Evolutionary conservation across 92 coral and sea anemone species (phyloP), one percentile per base, ranked within the genome.

Genomic region (Actinernus sp.): DNA sequence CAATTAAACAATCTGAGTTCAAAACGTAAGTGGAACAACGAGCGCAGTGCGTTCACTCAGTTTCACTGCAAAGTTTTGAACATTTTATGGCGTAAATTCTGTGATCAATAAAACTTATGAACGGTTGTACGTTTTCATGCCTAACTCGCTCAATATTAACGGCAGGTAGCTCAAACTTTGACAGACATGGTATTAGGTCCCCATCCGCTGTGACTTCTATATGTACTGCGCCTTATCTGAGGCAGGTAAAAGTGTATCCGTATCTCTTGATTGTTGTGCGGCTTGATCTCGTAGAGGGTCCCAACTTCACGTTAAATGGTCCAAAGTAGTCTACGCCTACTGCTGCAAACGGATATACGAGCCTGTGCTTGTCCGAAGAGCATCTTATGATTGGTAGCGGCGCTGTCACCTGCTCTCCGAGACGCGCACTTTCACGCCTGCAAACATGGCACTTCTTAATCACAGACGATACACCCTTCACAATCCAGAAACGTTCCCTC

Each of bases 191-290:
- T n/a, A n/a, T n/a, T n/a, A n/a, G n/a, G n/a, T n/a, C n/a, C n/a
- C n/a, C n/a, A 39, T 71, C 68, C 24, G 49, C 51, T 24, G 87
- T 80, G 22, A 71, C 22, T 43, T 80, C 81, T 18, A 80, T 61
- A 55, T 80, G 80, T 26, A 80, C 87, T 23, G 79, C 86, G 30
- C 80, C 27, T 28, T 79, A 79, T 61, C 74, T 47, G 18, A 79
- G 78, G 54, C 86, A 79, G 55, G 86, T 79, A 39, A 79, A 70
- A 31, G 72, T 54, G 38, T 81, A 81, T 40, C 87, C 87, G 44
- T 59, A 70, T n/a, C 74, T 61, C 63, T 79, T 79, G 30, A 59
- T 29, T 22, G 61, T 46, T 32, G 33, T 60, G 57, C 71, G 56
- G 28, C 43, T 72, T 32, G 73, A 59, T 51, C 79, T 79, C 30